Conservation (phyloP, 2,797 vertebrate genomes). For the Sphenodon punctatus region DNA sequence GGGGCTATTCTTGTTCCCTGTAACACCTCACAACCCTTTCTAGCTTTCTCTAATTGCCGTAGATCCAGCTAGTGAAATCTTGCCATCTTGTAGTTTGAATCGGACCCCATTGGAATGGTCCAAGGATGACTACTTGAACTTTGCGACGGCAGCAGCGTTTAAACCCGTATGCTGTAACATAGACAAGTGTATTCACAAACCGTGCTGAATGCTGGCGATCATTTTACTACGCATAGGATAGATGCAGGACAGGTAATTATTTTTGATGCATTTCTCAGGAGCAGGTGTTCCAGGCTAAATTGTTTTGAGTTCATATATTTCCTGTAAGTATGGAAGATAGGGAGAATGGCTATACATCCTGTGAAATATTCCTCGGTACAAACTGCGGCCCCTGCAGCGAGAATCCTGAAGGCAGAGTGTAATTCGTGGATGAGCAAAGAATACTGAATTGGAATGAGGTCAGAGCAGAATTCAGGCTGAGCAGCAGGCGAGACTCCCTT, state of each 20-base stretch:
- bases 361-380: slow-evolving; percentile 47
- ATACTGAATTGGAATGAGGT: not conserved
- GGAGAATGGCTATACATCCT: slow-evolving; percentile 1
- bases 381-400: not conserved
- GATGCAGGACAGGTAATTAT: slow-evolving; percentile 56
- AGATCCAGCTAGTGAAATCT: not conserved
- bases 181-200: slow-evolving; percentile 1
- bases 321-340: slow-evolving; percentile 18
- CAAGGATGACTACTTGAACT: slow-evolving; percentile 31
- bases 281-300: slow-evolving; percentile 62
- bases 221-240: slow-evolving; percentile 10
- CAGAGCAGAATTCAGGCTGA: not conserved
- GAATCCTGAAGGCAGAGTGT: not conserved
- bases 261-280: slow-evolving; percentile 74
- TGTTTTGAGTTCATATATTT: slow-evolving; percentile 53
- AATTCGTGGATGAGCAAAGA: not conserved
- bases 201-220: slow-evolving; percentile 22
- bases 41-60: not conserved
- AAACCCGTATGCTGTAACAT: not conserved
- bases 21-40: not conserved
- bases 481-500: not conserved
- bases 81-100: slow-evolving; percentile 9
- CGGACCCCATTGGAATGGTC: slow-evolving; percentile 4
- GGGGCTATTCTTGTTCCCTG: too few species aligned
- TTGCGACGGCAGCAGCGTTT: slow-evolving; percentile 8